Conservation (phyloP, 2,113 vertebrate genomes). For the Oceanodroma tethys region DNA sequence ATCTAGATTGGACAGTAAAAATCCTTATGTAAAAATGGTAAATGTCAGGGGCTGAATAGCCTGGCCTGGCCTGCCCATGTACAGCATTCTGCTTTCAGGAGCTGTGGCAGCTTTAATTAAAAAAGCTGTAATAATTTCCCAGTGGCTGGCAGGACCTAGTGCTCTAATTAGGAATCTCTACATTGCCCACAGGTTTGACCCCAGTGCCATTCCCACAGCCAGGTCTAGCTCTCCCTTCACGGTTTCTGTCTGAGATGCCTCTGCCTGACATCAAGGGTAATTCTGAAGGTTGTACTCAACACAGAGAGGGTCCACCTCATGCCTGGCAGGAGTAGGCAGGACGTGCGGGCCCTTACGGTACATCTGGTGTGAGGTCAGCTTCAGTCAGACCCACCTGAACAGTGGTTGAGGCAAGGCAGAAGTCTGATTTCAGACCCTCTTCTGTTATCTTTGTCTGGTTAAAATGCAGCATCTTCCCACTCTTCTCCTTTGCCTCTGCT, state of each 20-base stretch:
- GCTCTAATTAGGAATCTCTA: neutral
- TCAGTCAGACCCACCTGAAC: neutral
- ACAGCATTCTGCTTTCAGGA: conserved; percentile 22
- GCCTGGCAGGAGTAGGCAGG: neutral
- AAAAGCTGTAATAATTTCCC: neutral
- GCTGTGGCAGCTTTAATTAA: neutral
- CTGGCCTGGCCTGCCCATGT: neutral
- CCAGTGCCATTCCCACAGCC: neutral
- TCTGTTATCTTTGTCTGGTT: neutral
- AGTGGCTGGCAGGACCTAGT: neutral
- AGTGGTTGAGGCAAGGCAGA: neutral
- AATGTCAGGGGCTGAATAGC: neutral
- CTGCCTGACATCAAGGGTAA: neutral
- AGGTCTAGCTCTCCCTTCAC: neutral
- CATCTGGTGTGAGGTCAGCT: neutral
- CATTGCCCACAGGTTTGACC: neutral
- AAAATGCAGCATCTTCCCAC: neutral
- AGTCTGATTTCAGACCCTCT: neutral
- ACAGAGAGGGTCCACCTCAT: neutral
- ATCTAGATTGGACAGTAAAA: neutral
- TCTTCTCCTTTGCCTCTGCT: neutral
- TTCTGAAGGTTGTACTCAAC: neutral
- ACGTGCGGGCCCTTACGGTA: neutral
- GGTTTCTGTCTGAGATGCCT: neutral
- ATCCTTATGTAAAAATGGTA: neutral